Percentiles rank a stretch among this genome's conserved stretches.
Evolutionary conservation across 2,113 vertebrate species (phyloP).

Genomic region (Gambusia holbrooki): DNA sequence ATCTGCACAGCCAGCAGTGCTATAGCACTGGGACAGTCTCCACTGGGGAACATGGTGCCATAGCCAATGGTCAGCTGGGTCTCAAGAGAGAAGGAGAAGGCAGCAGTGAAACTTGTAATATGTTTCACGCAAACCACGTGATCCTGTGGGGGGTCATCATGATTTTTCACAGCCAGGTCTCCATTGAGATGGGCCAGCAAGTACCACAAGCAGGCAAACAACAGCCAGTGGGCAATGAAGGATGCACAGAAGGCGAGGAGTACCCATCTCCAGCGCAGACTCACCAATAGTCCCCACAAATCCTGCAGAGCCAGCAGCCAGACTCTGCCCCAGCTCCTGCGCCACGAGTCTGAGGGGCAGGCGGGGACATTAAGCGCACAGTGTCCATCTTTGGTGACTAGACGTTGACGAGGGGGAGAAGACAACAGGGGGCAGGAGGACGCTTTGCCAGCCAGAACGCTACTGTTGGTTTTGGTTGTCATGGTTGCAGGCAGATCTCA

Average conservation of each 20-base stretch:
- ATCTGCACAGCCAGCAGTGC: constrained; percentile 95
- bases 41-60: constrained; percentile 97
- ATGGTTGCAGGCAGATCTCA: constrained; percentile 49
- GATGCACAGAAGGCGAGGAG: constrained; percentile 92
- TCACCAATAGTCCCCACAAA: constrained; percentile 92
- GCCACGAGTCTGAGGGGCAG: constrained; percentile 52
- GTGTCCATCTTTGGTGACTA: constrained; percentile 94
- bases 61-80: constrained; percentile 98
- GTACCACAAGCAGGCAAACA: constrained; percentile 97
- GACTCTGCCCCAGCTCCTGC: constrained; percentile 70
- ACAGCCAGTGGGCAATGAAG: constrained; percentile 94
- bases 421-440: constrained; percentile 84
- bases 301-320: constrained; percentile 87
- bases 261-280: constrained; percentile 97
- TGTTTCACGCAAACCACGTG: constrained; percentile 96
- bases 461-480: constrained; percentile 71
- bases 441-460: constrained; percentile 79
- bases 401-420: constrained; percentile 77
- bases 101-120: constrained; percentile 94
- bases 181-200: constrained; percentile 93
- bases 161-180: constrained; percentile 89
- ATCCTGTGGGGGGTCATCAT: constrained; percentile 89
- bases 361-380: constrained; percentile 74
- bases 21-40: constrained; percentile 93
- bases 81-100: constrained; percentile 97